These are phyloP conservation scores for Tyto alba DNA, from an alignment of 2,113 vertebrate species.

Conservation along the genomic window DNA sequence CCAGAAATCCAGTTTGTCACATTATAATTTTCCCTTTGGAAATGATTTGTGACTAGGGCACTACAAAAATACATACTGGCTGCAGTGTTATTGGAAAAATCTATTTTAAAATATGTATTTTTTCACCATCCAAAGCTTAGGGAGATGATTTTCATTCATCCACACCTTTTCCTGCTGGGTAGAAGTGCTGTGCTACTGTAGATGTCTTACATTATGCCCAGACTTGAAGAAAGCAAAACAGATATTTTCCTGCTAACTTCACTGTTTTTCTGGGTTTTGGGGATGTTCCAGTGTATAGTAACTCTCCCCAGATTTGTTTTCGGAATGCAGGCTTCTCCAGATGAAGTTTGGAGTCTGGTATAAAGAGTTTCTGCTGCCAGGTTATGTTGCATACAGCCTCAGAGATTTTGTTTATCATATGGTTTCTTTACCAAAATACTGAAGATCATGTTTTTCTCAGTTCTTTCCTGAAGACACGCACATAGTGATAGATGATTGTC, in stretches of 20 bases:
- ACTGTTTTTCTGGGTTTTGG: not conserved
- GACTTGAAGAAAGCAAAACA: not conserved
- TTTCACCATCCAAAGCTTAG: not conserved
- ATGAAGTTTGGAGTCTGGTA: not conserved
- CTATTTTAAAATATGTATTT: not conserved
- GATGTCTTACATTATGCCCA: not conserved
- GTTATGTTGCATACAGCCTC: not conserved
- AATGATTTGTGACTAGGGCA: conserved; percentile 53
- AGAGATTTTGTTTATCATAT: not conserved
- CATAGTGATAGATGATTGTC: not conserved
- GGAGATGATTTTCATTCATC: not conserved
- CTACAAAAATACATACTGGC: not conserved
- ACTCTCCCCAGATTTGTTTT: not conserved
- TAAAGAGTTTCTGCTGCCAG: not conserved
- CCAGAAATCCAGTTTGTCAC: conserved; percentile 59
- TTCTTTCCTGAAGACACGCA: not conserved
- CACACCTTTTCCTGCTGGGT: not conserved
- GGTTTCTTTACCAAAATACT: not conserved
- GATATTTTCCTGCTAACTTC: not conserved
- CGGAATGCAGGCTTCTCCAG: not conserved
- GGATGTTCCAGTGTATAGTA: not conserved
- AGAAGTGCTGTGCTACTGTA: not conserved
- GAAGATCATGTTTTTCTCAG: not conserved
- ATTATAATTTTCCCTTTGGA: conserved; percentile 40
- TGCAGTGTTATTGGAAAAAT: not conserved